Evolutionary conservation across 2,113 vertebrate species (phyloP).

Genomic region (Sinosuthora webbiana): DNA sequence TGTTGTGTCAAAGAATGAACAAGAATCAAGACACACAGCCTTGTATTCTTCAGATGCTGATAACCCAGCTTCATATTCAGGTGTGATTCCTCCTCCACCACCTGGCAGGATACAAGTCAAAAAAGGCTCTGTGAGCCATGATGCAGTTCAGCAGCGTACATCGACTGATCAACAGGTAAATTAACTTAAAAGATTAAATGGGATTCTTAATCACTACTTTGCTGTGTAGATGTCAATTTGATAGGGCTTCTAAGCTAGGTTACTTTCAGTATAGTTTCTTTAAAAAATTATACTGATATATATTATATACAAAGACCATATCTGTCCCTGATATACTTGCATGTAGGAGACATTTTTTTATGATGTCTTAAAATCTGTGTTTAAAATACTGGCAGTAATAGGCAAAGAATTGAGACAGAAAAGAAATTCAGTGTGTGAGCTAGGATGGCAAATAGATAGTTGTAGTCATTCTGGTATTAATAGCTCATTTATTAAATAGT

Average conservation of each 20-base stretch:
- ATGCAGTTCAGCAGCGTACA: constrained; percentile 83
- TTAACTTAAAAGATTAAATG: neutral
- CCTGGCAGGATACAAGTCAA: constrained; percentile 89
- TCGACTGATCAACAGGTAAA: constrained; percentile 88
- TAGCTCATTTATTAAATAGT: neutral
- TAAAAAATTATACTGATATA: neutral
- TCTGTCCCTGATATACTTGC: neutral
- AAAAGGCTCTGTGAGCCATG: constrained; percentile 89
- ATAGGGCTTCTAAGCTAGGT: neutral
- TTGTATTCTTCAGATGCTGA: constrained; percentile 90
- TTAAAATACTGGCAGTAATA: neutral
- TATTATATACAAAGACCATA: neutral
- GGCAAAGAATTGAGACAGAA: neutral
- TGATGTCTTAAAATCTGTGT: neutral
- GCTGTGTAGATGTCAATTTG: neutral
- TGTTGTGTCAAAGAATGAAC: constrained; percentile 91
- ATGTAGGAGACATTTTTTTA: neutral
- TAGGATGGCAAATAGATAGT: neutral
- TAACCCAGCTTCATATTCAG: constrained; percentile 87
- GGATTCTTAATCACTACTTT: neutral
- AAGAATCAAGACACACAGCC: constrained; percentile 84
- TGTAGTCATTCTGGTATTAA: neutral
- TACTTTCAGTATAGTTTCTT: neutral
- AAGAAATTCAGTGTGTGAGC: neutral
- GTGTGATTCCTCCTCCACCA: constrained; percentile 92